A percentile compares a stretch with the other conserved stretches of the same genome.
Evolutionary conservation across 1,140 invertebrate species (phyloP).

Genomic region (Lordiphosa mommai): DNA sequence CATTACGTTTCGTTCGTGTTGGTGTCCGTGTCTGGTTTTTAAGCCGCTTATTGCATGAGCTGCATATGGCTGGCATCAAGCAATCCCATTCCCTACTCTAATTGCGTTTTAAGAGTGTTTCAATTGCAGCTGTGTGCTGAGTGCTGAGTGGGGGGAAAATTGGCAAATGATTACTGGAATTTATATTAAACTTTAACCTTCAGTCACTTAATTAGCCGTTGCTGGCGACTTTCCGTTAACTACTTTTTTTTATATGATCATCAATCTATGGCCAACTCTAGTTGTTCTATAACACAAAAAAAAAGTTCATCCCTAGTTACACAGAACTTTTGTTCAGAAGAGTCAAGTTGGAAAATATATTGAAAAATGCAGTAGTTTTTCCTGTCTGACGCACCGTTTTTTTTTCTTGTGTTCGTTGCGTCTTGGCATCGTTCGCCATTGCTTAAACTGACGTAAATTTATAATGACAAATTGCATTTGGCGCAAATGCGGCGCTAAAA

Average conservation of each 20-base stretch:
- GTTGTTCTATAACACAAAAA: slow-evolving; percentile 20
- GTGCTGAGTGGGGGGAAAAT: slow-evolving; percentile 28
- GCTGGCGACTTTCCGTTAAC: slow-evolving; percentile 57
- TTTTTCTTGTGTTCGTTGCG: slow-evolving; percentile 21
- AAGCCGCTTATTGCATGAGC: slow-evolving; percentile 67
- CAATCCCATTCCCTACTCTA: slow-evolving; percentile 18
- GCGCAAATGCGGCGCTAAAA: slow-evolving; percentile 57
- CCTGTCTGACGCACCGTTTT: slow-evolving; percentile 13
- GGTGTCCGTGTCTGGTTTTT: slow-evolving; percentile 22
- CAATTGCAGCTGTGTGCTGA: slow-evolving; percentile 32
- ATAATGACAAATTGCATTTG: slow-evolving; percentile 78
- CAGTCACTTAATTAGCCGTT: slow-evolving; percentile 62
- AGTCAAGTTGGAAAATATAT: slow-evolving; percentile 63
- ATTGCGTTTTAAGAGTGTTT: slow-evolving; percentile 68
- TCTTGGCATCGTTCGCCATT: slow-evolving; percentile 20
- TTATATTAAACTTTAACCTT: slow-evolving; percentile 71
- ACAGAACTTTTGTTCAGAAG: slow-evolving; percentile 37
- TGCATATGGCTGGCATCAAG: slow-evolving; percentile 1
- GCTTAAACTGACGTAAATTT: slow-evolving; percentile 77
- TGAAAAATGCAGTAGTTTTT: slow-evolving; percentile 62
- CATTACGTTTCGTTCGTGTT: slow-evolving; percentile 26
- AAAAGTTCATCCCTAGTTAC: background rate
- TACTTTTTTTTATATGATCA: slow-evolving; percentile 72
- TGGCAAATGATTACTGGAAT: slow-evolving; percentile 66
- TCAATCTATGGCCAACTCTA: slow-evolving; percentile 60